Base-by-base conservation (phyloP, 2,888 invertebrate genomes). In the Druceiella hillmani region DNA sequence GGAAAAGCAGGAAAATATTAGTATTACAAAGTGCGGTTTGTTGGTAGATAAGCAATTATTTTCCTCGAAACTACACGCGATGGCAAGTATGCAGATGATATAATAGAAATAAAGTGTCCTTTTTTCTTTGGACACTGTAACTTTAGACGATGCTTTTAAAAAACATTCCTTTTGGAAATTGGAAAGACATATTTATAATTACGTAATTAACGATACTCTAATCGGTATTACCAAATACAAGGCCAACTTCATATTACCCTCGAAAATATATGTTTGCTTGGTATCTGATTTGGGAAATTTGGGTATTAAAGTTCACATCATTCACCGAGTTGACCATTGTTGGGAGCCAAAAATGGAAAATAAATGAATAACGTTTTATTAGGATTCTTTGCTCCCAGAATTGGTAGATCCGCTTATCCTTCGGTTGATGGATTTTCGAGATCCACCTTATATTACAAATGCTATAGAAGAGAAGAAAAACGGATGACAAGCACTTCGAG, bases 221-320 rank as follows among this genome's bases (percentile, higher is more conserved):
- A 34, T 15, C 35, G 39, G 39, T 35, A 34, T 30, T 39, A 24
- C 12, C 39, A 40, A 40, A 26, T 41, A 28, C 40, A 40, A 22
- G 40, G 40, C 15, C 36, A 40, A 13, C 22, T 40, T 14, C 40
- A 41, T 24, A 37, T 37, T 25, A 34, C 37, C 3, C 26, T 24
- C 7, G 17, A 40, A 36, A 26, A 6, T 14, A 11, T 25, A 2
- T 36, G 36, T 17, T 16, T 41, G 26, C 28, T 37, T 41, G 36
- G 30, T 14, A 26, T 41, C 15, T 41, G 41, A 33, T 25, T 24
- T 15, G 32, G 33, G 15, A 4, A 22, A 28, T 15, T 9, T 25
- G 24, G 20, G 17, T 20, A 15, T 36, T 26, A 36, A 36, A 33
- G 33, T 33, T 7, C n/a, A 25, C 17, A 12, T 25, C 7, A 33